Base-by-base conservation (phyloP, 2,797 vertebrate genomes). In the Emys orbicularis region DNA sequence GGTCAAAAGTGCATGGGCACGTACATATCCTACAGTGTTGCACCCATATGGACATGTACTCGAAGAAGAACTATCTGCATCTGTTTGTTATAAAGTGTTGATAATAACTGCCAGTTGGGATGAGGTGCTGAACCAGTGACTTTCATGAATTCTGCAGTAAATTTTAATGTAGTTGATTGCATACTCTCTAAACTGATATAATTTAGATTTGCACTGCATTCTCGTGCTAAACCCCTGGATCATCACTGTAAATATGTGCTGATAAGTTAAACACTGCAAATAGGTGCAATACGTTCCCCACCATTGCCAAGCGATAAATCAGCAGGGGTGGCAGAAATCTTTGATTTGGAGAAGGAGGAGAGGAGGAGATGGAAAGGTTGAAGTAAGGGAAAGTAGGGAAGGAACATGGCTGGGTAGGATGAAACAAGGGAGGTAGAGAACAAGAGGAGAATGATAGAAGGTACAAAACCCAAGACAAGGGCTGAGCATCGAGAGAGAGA, bases 181-280 rank as follows among this genome's bases (percentile, higher is more conserved):
- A 79, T 16, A 86, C 84, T 54, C 11, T 61, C 86, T 89, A 86
- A 59, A 16, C 29, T 88, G 92, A 80, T n/a, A 68, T 37, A 1
- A n/a, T 16, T 44, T 65, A 65, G 34, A 23, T 76, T 57, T 16
- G 77, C 72, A 72, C 25, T 79, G 84, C 31, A 31, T 74, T 84
- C 81, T 47, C 80, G 87, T 57, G 61, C 77, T 84, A 93, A 93
- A 95, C 53, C 41, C 80, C 92, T 95, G 92, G 92, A 94, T 94
- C 87, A 93, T 12, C 10, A 2, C 41, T 2, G 53, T 52, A 12
- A 25, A 34, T 65, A 68, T 88, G 11, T 3, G 82, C 53, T 90
- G 93, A 27, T 8, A 53, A 27, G 11, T 89, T 8, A 18, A 59
- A 41, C 49, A 53, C 3, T 44, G 4, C 0, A 31, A n/a, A 2